Conservation (phyloP, 1,140 invertebrate species). For the Heliconius nattereri region DNA sequence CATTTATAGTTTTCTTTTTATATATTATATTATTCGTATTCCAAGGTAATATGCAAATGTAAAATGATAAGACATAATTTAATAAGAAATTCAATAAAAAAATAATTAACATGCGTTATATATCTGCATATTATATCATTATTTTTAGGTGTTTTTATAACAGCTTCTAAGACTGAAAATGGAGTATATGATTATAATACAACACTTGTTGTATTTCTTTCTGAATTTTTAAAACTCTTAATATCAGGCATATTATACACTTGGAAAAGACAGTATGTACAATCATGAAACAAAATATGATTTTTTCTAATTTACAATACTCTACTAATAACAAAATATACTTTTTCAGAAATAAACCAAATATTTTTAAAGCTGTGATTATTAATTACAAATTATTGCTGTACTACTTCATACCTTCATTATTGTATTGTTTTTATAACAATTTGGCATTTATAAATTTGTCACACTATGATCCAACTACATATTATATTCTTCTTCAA, state of each 20-base stretch:
- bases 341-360: constrained; percentile 77
- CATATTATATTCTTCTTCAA: constrained; percentile 96
- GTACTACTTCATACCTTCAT: constrained; percentile 94
- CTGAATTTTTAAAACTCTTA: constrained; percentile 93
- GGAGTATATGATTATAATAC: constrained; percentile 94
- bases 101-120: neutral
- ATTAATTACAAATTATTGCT: constrained; percentile 85
- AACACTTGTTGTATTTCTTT: constrained; percentile 92
- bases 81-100: no score
- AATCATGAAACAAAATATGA: neutral
- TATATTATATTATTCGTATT: constrained; percentile 85
- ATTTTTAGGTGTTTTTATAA: constrained; percentile 92
- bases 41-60: constrained; percentile 58
- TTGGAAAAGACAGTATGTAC: constrained; percentile 83
- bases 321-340: constrained; percentile 23
- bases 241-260: constrained; percentile 88
- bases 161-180: constrained; percentile 90
- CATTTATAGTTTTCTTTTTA: constrained; percentile 89
- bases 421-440: constrained; percentile 97
- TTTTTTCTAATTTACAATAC: neutral
- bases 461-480: constrained; percentile 95
- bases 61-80: neutral
- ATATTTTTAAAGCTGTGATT: constrained; percentile 77
- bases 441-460: constrained; percentile 96
- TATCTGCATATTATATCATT: neutral